Conservation (phyloP, 2,888 invertebrate genomes). For the Ethmia dodecea region DNA sequence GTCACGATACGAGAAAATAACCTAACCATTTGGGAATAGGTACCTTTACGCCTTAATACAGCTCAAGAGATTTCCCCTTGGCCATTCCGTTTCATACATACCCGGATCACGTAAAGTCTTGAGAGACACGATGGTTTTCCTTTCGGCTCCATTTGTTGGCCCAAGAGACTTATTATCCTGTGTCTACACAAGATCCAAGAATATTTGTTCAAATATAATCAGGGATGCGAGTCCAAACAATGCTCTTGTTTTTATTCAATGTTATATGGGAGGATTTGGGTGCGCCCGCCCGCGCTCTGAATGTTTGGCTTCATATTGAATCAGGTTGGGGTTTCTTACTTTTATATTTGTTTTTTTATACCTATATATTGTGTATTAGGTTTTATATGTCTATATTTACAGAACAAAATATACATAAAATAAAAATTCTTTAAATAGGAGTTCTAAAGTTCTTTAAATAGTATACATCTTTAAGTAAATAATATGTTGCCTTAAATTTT, state of each 20-base stretch:
- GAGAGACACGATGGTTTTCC: conserved; percentile 60
- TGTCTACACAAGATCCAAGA: conserved; percentile 59
- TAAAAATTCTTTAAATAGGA: too few relatives aligned
- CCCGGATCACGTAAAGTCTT: conserved; percentile 61
- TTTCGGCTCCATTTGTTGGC: conserved; percentile 67
- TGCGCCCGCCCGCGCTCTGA: conserved; percentile 30
- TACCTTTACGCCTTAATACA: conserved; percentile 64
- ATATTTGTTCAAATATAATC: conserved; percentile 76
- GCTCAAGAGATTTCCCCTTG: conserved; percentile 68
- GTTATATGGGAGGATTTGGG: conserved; percentile 50
- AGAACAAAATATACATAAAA: too few relatives aligned
- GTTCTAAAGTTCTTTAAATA: too few relatives aligned
- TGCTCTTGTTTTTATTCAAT: conserved; percentile 63
- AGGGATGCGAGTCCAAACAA: conserved; percentile 66
- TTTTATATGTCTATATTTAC: too few relatives aligned
- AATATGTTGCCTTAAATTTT: too few relatives aligned
- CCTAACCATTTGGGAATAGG: conserved; percentile 57
- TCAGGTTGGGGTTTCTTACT: conserved; percentile 30
- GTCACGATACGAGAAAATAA: conserved; percentile 58
- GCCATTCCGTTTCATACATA: conserved; percentile 47
- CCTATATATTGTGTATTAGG: too few relatives aligned
- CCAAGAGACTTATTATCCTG: conserved; percentile 73
- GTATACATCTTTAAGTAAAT: too few relatives aligned
- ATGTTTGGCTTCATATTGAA: conserved; percentile 40
- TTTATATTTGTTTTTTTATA: too few relatives aligned